Evolutionary conservation across 2,797 vertebrate species (phyloP).

Genomic region (Rhinella marina): DNA sequence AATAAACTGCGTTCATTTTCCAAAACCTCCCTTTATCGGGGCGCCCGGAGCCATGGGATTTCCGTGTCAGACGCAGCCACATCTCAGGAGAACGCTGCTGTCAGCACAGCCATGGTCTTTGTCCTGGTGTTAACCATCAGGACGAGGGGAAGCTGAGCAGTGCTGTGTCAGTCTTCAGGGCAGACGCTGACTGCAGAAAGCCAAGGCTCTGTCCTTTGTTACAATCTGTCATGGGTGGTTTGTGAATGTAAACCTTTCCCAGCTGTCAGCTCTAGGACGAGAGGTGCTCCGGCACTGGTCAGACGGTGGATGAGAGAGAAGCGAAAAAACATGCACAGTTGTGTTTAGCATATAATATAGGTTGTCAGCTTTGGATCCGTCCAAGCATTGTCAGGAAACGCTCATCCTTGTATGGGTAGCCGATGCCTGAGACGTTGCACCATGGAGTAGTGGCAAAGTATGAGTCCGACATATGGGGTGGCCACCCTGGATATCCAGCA

Average conservation of each 20-base stretch:
- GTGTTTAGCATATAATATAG: too few species aligned
- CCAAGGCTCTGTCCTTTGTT: slow-evolving; percentile 25
- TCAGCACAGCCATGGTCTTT: slow-evolving; percentile 22
- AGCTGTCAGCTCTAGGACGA: not conserved
- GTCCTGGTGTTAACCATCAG: slow-evolving; percentile 5
- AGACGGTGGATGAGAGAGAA: not conserved
- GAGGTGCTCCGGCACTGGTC: not conserved
- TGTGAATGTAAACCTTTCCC: not conserved
- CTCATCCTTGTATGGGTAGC: not conserved
- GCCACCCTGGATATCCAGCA: not conserved
- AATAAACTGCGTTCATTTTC: not conserved
- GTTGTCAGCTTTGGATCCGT: not conserved
- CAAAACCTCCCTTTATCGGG: not conserved
- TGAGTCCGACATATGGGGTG: too few species aligned
- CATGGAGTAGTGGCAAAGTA: not conserved
- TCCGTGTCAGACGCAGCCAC: not conserved
- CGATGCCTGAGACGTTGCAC: not conserved
- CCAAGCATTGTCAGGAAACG: not conserved
- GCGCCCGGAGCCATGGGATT: not conserved
- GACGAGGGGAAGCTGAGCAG: not conserved
- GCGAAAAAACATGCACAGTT: not conserved
- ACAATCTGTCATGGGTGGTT: not conserved
- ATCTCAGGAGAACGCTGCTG: not conserved
- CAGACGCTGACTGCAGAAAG: slow-evolving; percentile 14
- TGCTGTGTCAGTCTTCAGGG: slow-evolving; percentile 2